Conservation (phyloP, 2,888 invertebrate genomes). For the Drosophila nr. medialis region DNA sequence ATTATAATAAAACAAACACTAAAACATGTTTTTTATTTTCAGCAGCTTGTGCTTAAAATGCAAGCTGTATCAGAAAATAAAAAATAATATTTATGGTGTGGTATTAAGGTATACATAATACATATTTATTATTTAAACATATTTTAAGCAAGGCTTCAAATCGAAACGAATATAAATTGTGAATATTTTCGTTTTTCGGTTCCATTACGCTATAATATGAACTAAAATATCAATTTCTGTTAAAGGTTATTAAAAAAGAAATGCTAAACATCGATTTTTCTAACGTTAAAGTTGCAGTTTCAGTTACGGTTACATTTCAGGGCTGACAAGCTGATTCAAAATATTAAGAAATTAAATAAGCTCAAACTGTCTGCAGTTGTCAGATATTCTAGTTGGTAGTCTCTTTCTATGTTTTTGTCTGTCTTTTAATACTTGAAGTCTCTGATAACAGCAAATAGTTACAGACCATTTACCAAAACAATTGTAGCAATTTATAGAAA, state of each 20-base stretch:
- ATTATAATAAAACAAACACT: background rate
- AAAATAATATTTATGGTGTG: background rate
- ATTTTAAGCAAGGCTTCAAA: background rate
- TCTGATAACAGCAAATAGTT: background rate
- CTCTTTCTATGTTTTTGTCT: background rate
- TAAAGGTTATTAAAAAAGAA: background rate
- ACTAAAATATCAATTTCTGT: too few relatives aligned
- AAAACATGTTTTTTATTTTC: too few relatives aligned
- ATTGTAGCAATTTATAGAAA: background rate
- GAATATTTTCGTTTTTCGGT: too few relatives aligned
- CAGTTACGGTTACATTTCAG: too few relatives aligned
- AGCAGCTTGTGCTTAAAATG: too few relatives aligned
- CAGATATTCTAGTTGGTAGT: background rate
- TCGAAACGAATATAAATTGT: too few relatives aligned
- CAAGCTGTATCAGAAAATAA: background rate
- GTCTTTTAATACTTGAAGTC: background rate
- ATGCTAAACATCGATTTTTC: background rate
- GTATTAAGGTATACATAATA: background rate
- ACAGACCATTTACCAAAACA: background rate
- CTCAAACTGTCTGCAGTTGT: background rate
- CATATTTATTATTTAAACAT: too few relatives aligned
- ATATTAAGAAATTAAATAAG: background rate
- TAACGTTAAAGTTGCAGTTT: background rate
- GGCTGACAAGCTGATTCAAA: background rate
- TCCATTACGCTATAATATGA: too few relatives aligned